Percentiles rank a stretch among this genome's conserved stretches.
These are phyloP conservation scores for Calameuta idolon DNA, from an alignment of 2,888 invertebrate species.

Conservation along the genomic window DNA sequence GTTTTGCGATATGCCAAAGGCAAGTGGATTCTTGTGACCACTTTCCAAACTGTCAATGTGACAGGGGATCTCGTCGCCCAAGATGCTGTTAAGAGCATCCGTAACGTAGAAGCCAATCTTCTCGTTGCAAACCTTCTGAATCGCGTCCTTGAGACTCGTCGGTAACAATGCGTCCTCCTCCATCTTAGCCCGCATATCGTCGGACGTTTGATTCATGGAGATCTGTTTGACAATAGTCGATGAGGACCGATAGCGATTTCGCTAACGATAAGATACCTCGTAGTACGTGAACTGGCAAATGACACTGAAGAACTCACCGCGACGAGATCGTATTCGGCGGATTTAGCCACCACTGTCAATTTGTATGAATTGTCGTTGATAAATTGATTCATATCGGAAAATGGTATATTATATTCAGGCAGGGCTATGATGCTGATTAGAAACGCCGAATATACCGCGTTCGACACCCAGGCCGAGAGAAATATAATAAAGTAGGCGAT, in stretches of 20 bases:
- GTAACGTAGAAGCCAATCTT: constrained; percentile 48
- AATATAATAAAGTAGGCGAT: constrained; percentile 52
- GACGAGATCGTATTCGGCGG: constrained; percentile 45
- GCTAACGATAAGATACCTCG: too few relatives aligned
- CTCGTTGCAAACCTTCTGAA: constrained; percentile 51
- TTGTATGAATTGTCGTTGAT: constrained; percentile 45
- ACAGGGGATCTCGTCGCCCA: constrained; percentile 37
- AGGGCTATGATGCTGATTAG: constrained; percentile 49
- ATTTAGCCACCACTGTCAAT: constrained; percentile 42
- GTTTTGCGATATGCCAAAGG: constrained; percentile 39
- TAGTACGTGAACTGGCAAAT: too few relatives aligned
- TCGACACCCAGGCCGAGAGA: constrained; percentile 44
- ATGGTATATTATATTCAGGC: constrained; percentile 40
- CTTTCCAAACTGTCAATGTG: constrained; percentile 40
- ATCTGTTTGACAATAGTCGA: constrained; percentile 19
- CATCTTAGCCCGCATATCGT: constrained; percentile 34
- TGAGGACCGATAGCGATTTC: too few relatives aligned
- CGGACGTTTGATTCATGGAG: constrained; percentile 30
- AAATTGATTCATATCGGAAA: constrained; percentile 47
- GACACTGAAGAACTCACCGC: constrained; percentile 30
- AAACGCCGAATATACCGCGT: constrained; percentile 52
- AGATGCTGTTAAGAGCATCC: constrained; percentile 34
- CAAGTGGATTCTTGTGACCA: constrained; percentile 42
- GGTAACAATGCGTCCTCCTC: constrained; percentile 37
- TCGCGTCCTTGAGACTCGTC: constrained; percentile 34